Base-by-base conservation (phyloP, 2,888 invertebrate genomes). In the Agriopis leucophaearia region DNA sequence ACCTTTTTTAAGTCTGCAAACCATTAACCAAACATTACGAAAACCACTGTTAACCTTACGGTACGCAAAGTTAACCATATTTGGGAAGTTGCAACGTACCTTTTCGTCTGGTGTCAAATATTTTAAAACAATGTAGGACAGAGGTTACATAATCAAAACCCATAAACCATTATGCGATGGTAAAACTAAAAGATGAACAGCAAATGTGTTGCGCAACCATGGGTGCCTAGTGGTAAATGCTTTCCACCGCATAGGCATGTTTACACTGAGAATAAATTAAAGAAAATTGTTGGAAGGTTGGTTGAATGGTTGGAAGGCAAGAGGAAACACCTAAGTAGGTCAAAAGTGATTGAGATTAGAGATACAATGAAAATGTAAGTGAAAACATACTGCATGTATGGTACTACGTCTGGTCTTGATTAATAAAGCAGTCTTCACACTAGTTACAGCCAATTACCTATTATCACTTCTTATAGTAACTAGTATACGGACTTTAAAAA, bases 51-150 rank as follows among this genome's bases (percentile, higher is more conserved):
- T 27, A 65, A 71, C 71, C 71, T 69, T 64, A 60, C 15, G 51
- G 38, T 38, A 64, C 13, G 48, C 42, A 65, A 60, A 50, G 45
- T 61, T 63, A 54, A 55, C 62, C 69, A 47, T 65, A 59, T 73
- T 71, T 63, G 57, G 69, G 27, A 59, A 64, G 40, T 70, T 70
- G 51, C 69, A 55, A 45, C 64, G 69, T 59, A 66, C n/a, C 55
- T 59, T 69, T 64, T 68, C 15, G 36, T 35, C 52, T 15, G 15
- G 69, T 65, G 63, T 65, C 63, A 73, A 73, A 73, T 71, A 71
- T 51, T 62, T 68, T 52, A 64, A 58, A 64, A 66, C 56, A 61
- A 70, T 55, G 64, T 66, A 47, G 60, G 55, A 52, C 54, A 47
- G 36, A 55, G n/a, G 9, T 66, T 70, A 47, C 58, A 47, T 61